Percentiles rank a stretch among this genome's conserved stretches.
These are phyloP conservation scores for Perca flavescens DNA, from an alignment of 2,113 vertebrate species.

Conservation along the genomic window DNA sequence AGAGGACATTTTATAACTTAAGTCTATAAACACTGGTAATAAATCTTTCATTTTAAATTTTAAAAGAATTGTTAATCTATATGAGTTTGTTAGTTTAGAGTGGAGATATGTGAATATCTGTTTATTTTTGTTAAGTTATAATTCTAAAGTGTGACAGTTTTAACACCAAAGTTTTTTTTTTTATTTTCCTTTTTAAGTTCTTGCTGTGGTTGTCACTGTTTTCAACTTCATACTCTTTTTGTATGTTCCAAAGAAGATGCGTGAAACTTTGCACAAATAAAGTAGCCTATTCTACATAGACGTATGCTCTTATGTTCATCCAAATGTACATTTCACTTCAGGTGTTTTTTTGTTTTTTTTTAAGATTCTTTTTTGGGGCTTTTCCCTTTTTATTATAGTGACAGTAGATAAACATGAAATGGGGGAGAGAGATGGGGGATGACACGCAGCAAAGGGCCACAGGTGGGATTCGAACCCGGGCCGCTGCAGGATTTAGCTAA, in stretches of 20 bases:
- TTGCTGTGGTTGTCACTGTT: constrained; percentile 76
- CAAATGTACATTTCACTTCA: neutral
- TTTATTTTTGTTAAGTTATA: constrained; percentile 67
- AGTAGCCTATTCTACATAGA: constrained; percentile 72
- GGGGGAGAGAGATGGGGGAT: too few relatives aligned
- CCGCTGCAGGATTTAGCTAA: too few relatives aligned
- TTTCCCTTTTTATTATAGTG: too few relatives aligned
- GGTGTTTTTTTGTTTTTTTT: neutral
- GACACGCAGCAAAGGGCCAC: too few relatives aligned
- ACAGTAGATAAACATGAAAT: too few relatives aligned
- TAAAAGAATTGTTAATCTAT: constrained; percentile 52
- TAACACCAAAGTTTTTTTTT: constrained; percentile 55
- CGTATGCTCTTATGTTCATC: constrained; percentile 18
- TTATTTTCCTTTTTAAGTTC: constrained; percentile 38
- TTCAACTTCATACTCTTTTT: constrained; percentile 74
- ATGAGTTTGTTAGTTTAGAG: constrained; percentile 67
- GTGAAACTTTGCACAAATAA: constrained; percentile 84
- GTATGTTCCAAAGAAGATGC: constrained; percentile 78
- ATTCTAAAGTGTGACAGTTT: constrained; percentile 46
- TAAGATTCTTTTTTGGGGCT: too few relatives aligned
- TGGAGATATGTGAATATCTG: constrained; percentile 56
- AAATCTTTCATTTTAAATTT: constrained; percentile 63
- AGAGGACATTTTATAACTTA: constrained; percentile 61
- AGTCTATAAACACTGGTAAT: constrained; percentile 74
- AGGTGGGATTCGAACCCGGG: too few relatives aligned